These are phyloP conservation scores for Margaritifera margaritifera DNA, from an alignment of 2,888 invertebrate genomes.

Conservation along the genomic window DNA sequence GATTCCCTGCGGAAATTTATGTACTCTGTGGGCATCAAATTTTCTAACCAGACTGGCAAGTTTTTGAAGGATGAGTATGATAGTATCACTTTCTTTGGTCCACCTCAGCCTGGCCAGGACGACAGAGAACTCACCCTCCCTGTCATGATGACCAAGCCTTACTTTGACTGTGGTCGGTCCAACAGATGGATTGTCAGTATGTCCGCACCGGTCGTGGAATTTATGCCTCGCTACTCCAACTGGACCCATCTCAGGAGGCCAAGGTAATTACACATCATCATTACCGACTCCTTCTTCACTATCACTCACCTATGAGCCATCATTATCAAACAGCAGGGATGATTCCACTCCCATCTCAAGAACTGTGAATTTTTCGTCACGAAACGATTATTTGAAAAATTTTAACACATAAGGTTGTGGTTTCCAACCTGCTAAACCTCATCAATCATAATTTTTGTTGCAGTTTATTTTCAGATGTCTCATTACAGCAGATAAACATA, in stretches of 20 bases:
- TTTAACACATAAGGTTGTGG: too few species aligned
- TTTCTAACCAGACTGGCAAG: conserved; percentile 67
- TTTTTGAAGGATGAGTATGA: conserved; percentile 60
- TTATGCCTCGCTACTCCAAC: conserved; percentile 81
- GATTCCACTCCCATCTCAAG: too few species aligned
- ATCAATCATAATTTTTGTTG: too few species aligned
- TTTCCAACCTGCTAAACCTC: too few species aligned
- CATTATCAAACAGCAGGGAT: too few species aligned
- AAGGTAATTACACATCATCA: conserved; percentile 45
- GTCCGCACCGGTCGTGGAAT: conserved; percentile 94
- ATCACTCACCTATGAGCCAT: too few species aligned
- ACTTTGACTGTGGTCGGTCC: conserved; percentile 95
- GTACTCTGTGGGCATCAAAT: conserved; percentile 67
- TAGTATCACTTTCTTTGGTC: conserved; percentile 68
- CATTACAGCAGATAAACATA: too few species aligned
- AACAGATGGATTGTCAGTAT: conserved; percentile 97
- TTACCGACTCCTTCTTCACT: too few species aligned
- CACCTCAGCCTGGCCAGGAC: conserved; percentile 69
- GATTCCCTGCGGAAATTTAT: conserved; percentile 62
- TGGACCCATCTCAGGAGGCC: conserved; percentile 67
- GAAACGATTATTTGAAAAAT: too few species aligned
- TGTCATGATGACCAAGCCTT: conserved; percentile 93
- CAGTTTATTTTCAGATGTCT: too few species aligned
- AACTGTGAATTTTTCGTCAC: too few species aligned
- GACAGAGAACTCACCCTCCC: conserved; percentile 79